Percentiles rank a stretch among this genome's conserved stretches.
Conservation (phyloP, 2,113 vertebrate genomes). For the Calidris pugnax region DNA sequence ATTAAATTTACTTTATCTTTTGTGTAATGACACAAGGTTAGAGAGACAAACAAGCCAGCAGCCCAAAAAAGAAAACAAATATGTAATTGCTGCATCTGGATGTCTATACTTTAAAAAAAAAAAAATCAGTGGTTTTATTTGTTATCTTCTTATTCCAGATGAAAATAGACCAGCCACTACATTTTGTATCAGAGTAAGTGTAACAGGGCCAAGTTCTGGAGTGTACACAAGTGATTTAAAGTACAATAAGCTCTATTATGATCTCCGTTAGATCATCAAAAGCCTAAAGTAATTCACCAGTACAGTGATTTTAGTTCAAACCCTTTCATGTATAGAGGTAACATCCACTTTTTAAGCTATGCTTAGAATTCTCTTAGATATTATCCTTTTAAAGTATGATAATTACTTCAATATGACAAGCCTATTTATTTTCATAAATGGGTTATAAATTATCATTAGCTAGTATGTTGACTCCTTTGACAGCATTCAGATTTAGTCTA, state of each 20-base stretch:
- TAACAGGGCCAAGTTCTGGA: not conserved
- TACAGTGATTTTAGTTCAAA: not conserved
- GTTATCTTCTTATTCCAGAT: not conserved
- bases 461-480: not conserved
- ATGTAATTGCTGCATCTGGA: not conserved
- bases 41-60: not conserved
- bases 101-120: not conserved
- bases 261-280: not conserved
- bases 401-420: not conserved
- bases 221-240: not conserved
- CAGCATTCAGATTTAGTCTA: not conserved
- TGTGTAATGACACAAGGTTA: not conserved
- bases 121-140: not conserved
- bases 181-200: not conserved
- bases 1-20: accelerated
- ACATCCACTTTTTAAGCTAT: not conserved
- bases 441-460: not conserved
- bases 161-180: not conserved
- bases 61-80: not conserved
- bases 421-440: not conserved
- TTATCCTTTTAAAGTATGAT: not conserved
- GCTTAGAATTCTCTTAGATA: not conserved
- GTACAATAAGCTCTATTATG: not conserved
- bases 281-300: not conserved
- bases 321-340: not conserved